phyloP scores from a whole-genome alignment of 23 tunicate genomes.

The Ciona savignyi region DNA sequence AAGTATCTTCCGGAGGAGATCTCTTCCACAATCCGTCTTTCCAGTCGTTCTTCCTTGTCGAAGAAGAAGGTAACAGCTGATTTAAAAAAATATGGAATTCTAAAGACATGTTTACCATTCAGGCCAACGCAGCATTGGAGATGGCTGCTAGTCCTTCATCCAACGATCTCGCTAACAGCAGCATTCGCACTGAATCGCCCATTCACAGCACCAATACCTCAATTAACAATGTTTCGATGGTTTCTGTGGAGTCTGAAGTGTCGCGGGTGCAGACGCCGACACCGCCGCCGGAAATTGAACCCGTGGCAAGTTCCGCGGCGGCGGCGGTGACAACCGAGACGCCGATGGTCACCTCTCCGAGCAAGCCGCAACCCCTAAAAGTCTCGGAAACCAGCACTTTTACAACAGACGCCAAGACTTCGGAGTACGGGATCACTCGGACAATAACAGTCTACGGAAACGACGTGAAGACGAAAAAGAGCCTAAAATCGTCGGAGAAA shows the following conservation, averaged over 20 bases:
- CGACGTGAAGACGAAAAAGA: constrained; percentile 1
- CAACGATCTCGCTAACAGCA: background rate
- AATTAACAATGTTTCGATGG: constrained; percentile 48
- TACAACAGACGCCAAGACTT: background rate
- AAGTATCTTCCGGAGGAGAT: constrained; percentile 56
- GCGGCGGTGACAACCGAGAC: constrained; percentile 13
- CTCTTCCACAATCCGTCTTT: constrained; percentile 39
- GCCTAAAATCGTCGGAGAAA: background rate
- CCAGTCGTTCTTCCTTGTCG: constrained; percentile 1
- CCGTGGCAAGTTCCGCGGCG: background rate
- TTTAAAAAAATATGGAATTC: too few relatives aligned
- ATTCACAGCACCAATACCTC: constrained; percentile 34
- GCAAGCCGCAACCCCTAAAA: constrained; percentile 9
- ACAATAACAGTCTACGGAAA: constrained; percentile 11
- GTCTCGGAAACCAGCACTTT: background rate
- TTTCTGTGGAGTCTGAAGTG: constrained; percentile 37
- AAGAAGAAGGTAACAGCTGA: constrained; percentile 14
- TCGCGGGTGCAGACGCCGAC: constrained; percentile 42
- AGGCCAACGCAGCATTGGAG: background rate
- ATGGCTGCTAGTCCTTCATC: constrained; percentile 48
- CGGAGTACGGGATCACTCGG: constrained; percentile 37
- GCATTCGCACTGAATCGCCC: constrained; percentile 26
- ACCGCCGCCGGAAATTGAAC: constrained; percentile 23
- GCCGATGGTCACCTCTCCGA: constrained; percentile 80
- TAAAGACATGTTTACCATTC: too few relatives aligned